Percentiles rank a stretch among this genome's conserved stretches.
phyloP scores from a whole-genome alignment of 35 echinoderm and acorn worm species.

The Holothuria glaberrima region DNA sequence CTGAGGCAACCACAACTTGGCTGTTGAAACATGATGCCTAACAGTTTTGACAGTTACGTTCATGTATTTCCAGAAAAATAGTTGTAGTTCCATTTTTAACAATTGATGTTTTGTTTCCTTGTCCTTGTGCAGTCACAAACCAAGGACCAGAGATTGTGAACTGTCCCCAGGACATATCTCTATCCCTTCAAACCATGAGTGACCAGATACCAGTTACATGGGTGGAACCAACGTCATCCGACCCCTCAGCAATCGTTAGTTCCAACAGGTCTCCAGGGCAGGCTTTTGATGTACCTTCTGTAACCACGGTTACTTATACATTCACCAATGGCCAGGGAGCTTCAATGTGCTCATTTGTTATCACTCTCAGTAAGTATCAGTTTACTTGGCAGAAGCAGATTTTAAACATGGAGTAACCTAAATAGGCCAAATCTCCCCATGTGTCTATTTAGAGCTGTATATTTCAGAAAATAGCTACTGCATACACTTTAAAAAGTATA shows the following conservation, averaged over 20 bases:
- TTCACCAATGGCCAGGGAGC: not conserved
- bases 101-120: not conserved
- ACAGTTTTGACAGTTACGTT: too few relatives aligned
- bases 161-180: not conserved
- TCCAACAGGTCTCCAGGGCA: slow-evolving; percentile 31
- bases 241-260: not conserved
- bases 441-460: too few relatives aligned
- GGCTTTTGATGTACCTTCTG: not conserved
- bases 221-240: slow-evolving; percentile 9
- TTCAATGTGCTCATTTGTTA: slow-evolving; percentile 26
- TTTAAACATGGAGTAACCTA: too few relatives aligned
- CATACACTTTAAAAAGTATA: too few relatives aligned
- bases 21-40: too few relatives aligned
- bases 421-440: too few relatives aligned
- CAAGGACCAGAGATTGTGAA: slow-evolving; percentile 29
- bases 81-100: too few relatives aligned
- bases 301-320: slow-evolving; percentile 8
- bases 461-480: too few relatives aligned
- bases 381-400: too few relatives aligned
- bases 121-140: slow-evolving; percentile 8
- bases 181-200: not conserved
- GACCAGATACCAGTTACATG: slow-evolving; percentile 1
- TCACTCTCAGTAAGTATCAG: slow-evolving; percentile 3
- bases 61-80: too few relatives aligned
- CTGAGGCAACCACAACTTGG: too few relatives aligned